A percentile compares a stretch with the other conserved stretches of the same genome.
These are phyloP conservation scores for Tanypteryx hageni DNA, from an alignment of 2,888 invertebrate genomes.

Conservation along the genomic window DNA sequence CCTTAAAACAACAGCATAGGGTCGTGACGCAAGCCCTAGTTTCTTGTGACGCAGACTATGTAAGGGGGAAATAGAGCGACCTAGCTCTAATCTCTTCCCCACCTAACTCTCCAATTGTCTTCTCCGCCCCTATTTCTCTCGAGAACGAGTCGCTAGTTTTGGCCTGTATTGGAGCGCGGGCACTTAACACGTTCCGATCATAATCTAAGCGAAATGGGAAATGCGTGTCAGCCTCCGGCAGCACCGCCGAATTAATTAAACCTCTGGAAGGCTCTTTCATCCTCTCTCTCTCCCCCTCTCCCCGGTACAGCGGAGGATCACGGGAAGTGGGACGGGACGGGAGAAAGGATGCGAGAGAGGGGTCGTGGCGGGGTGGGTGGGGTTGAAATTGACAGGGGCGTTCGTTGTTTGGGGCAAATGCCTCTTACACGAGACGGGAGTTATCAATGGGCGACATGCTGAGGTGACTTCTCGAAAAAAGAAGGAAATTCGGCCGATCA, in stretches of 20 bases:
- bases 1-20: conserved; percentile 35
- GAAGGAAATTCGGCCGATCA: neutral
- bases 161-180: neutral
- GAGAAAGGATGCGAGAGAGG: neutral
- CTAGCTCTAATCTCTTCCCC: too few species aligned
- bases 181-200: conserved; percentile 60
- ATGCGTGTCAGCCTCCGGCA: conserved; percentile 55
- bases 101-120: too few species aligned
- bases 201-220: conserved; percentile 63
- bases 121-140: neutral
- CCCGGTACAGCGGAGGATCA: conserved; percentile 4
- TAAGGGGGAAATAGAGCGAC: neutral
- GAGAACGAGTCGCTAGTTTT: conserved; percentile 50
- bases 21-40: conserved; percentile 13
- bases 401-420: neutral
- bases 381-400: neutral
- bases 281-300: neutral
- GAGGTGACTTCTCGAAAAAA: neutral
- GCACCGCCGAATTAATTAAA: conserved; percentile 58
- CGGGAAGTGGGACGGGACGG: neutral
- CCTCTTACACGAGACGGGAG: conserved; percentile 12
- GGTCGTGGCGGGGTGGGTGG: neutral
- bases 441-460: conserved; percentile 10
- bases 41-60: conserved; percentile 16
- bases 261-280: conserved; percentile 42